These are phyloP conservation scores for Oscheius sp. DNA, from an alignment of 2,888 invertebrate species.

Conservation along the genomic window DNA sequence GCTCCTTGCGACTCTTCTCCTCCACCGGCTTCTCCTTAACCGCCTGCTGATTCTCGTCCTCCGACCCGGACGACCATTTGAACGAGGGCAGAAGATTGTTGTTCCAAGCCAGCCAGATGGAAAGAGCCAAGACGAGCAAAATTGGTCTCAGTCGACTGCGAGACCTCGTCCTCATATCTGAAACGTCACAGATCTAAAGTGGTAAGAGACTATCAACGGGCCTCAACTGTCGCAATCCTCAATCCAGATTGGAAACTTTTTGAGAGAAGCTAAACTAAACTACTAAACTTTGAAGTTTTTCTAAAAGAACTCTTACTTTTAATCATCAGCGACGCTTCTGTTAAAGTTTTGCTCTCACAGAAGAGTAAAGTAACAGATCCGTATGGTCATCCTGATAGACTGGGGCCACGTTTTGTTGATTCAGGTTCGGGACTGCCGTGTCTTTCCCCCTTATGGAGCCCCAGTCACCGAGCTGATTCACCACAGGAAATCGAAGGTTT, in stretches of 20 bases:
- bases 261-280: neutral
- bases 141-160: neutral
- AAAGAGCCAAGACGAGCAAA: neutral
- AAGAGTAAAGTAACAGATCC: neutral
- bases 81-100: constrained; percentile 3
- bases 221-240: too few relatives aligned
- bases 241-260: neutral
- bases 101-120: constrained; percentile 19
- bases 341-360: neutral
- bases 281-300: neutral
- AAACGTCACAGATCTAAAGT: neutral
- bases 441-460: too few relatives aligned
- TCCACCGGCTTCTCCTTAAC: neutral
- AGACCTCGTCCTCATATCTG: neutral
- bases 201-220: too few relatives aligned
- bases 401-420: constrained; percentile 32
- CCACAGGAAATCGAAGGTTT: too few relatives aligned
- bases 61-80: neutral
- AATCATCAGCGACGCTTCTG: neutral
- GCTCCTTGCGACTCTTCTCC: neutral
- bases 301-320: neutral
- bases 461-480: too few relatives aligned
- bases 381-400: neutral
- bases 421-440: constrained; percentile 6
- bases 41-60: neutral